Evolutionary conservation across 2,888 invertebrate species (phyloP), one percentile per base, ranked within the genome.

Genomic region (Emmelina monodactyla): DNA sequence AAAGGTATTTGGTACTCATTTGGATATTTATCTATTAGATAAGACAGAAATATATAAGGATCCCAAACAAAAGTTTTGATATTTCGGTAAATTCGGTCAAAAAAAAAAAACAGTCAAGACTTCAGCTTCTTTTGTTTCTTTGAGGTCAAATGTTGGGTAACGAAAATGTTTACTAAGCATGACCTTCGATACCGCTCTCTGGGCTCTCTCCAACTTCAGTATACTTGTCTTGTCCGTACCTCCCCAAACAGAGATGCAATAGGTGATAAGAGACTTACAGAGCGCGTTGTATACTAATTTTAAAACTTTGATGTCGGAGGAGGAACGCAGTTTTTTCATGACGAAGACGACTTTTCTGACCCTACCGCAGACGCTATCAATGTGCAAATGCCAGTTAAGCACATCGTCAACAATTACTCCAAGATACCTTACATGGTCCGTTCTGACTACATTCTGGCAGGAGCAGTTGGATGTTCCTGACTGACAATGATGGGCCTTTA

Each of bases 201-300:
- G 32, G 5, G 32, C 32, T 32, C 32, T 19, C 22, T 32, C 32
- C 3, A 16, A 6, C 14, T 32, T 19, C 11, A 32, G 10, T 32
- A 32, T 4, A 7, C n/a, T 4, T 3, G 32, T 16, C 19, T 32
- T 32, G 14, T n/a, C 12, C 10, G 19, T 14, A 11, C 32, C 32
- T 11, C 32, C 32, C 32, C 32, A 32, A 5, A 22, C 32, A 12
- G 32, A 14, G 6, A 32, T 32, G 32, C 32, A 22, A 12, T 32
- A 32, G 3, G 32, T 12, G 10, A 32, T 32, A n/a, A 32, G 4
- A 6, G 32, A 19, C 13, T 32, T 10, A 13, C 22, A 19, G 3
- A 32, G 13, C 4, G 16, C 10, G 5, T 11, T 7, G 22, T 22
- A 32, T 10, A 32, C 22, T 6, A 22, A 22, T 11, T 3, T 6